Base-by-base conservation (phyloP, 2,797 vertebrate species). In the Corythornis leucogaster region DNA sequence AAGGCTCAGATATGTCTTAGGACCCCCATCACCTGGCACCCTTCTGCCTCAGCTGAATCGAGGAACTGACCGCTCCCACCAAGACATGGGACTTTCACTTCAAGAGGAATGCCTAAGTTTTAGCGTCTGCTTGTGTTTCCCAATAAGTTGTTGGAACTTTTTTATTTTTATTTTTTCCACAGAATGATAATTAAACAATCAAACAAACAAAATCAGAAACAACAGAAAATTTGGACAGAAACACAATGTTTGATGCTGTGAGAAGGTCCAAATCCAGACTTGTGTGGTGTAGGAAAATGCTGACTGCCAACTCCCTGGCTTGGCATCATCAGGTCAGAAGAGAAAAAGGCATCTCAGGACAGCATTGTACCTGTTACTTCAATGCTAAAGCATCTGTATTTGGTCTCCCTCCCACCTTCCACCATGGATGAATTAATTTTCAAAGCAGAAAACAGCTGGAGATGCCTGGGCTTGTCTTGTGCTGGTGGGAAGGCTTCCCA, bases 191-290 rank as follows among this genome's bases (percentile, higher is more conserved):
- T 90, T 90, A 80, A 88, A 76, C 85, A 94, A 94, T 91, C 85
- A 95, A 94, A 94, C 85, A 93, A 95, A 93, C 87, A 92, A 95
- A 92, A 78, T 89, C 92, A 92, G 87, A 35, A 86, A 86, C 76
- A 84, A 91, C 51, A 92, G 80, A 95, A 89, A 86, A 80, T 79
- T 81, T 86, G 74, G 82, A 57, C 33, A 24, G 59, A 59, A 93
- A 57, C 12, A 81, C 88, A 88, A 76, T n/a, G 7, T 92, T 94
- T 80, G 75, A 70, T 92, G 92, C 45, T 0, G 3, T 86, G 85
- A 93, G 80, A 86, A 75, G 80, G 19, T 55, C 43, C 2, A 6
- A 58, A 66, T 16, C 2, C 0, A 25, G n/a, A 26, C 35, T 74
- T 50, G 30, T 15, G 22, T 55, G 42, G 48, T 59, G 30, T 31